Percentiles rank a stretch among this genome's conserved stretches.
These are phyloP conservation scores for Silurus meridionalis DNA, from an alignment of 2,113 vertebrate genomes.

Conservation along the genomic window DNA sequence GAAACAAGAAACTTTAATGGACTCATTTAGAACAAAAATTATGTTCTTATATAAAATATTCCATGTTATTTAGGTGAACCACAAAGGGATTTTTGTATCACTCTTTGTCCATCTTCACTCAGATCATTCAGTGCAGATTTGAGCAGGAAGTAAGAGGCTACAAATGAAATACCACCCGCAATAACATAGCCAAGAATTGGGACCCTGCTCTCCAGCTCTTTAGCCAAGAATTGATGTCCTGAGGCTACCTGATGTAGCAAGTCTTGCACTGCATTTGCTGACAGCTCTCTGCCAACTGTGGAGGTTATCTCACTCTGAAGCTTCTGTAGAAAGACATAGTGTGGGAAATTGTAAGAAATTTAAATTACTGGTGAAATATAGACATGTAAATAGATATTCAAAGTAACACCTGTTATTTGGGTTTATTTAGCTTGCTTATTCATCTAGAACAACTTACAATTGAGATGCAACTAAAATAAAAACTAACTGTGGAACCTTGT, in stretches of 20 bases:
- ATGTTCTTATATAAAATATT: not conserved
- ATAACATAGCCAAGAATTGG: slow-evolving; percentile 47
- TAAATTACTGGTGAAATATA: not conserved
- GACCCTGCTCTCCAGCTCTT: slow-evolving; percentile 34
- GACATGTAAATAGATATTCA: not conserved
- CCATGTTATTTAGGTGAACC: not conserved
- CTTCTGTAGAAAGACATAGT: slow-evolving; percentile 17
- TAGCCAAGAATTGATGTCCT: slow-evolving; percentile 30
- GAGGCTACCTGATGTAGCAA: slow-evolving; percentile 32
- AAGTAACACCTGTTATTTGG: not conserved
- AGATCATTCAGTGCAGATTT: slow-evolving; percentile 42
- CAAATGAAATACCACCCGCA: slow-evolving; percentile 46
- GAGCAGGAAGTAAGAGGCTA: slow-evolving; percentile 43
- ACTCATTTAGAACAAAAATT: not conserved
- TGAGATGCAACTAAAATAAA: not conserved
- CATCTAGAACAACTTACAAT: not conserved
- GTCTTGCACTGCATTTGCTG: not conserved
- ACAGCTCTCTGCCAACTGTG: slow-evolving; percentile 35
- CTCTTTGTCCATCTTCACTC: slow-evolving; percentile 46
- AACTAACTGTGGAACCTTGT: not conserved
- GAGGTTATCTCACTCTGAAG: slow-evolving; percentile 47
- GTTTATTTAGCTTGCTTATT: not conserved
- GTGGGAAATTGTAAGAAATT: not conserved
- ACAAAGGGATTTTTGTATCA: not conserved
- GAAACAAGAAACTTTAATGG: not conserved